Evolutionary conservation across 2,113 vertebrate species (phyloP).

Genomic region (Ophiodon elongatus): DNA sequence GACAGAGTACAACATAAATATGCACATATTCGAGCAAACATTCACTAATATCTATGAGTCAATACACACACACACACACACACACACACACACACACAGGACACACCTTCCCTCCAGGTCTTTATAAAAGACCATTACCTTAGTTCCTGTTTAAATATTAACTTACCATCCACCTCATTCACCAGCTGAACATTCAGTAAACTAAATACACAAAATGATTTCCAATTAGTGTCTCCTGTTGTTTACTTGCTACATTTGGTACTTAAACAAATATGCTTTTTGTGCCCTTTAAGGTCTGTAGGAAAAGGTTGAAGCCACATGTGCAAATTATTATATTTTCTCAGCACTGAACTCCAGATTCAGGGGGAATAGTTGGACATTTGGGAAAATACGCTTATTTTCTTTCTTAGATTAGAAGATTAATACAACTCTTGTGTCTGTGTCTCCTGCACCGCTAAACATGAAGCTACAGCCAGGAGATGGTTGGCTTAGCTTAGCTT

Average conservation of each 20-base stretch:
- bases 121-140: no score
- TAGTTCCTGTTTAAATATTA: constrained; percentile 31
- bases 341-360: not conserved
- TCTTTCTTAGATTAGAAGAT: not conserved
- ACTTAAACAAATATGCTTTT: not conserved
- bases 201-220: not conserved
- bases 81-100: not conserved
- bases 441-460: no score
- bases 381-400: no score
- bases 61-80: not conserved
- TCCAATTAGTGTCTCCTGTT: not conserved
- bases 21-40: not conserved
- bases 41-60: not conserved
- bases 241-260: not conserved
- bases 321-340: not conserved
- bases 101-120: no score
- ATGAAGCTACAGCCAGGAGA: no score
- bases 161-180: constrained; percentile 11
- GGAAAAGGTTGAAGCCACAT: not conserved
- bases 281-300: no score
- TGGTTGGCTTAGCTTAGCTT: no score
- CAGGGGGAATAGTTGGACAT: not conserved
- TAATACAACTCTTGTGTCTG: no score
- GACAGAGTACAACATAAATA: constrained; percentile 7
- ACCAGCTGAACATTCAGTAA: no score